Conservation (phyloP, 2,888 invertebrate genomes). For the Dryococelus australis region DNA sequence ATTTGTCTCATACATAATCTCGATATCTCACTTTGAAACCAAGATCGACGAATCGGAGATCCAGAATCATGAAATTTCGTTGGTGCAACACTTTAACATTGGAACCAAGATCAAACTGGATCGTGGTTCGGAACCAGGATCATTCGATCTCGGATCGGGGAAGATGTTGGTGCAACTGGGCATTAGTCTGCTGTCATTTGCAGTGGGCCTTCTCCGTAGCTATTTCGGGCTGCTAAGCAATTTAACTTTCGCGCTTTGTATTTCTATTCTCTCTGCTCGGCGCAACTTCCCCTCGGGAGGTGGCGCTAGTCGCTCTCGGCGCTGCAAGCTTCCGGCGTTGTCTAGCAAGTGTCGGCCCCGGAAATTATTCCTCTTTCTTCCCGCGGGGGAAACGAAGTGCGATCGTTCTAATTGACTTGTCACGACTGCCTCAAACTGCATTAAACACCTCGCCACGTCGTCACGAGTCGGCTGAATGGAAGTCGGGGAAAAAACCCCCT, state of each 20-base stretch:
- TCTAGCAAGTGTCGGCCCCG: not conserved
- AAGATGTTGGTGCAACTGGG: too few species aligned
- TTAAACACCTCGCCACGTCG: not conserved
- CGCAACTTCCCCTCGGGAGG: too few species aligned
- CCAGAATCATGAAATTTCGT: too few species aligned
- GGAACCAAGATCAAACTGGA: too few species aligned
- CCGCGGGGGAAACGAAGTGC: not conserved
- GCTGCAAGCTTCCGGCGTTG: not conserved
- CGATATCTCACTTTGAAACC: too few species aligned
- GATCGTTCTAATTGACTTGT: not conserved
- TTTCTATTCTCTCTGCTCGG: not conserved
- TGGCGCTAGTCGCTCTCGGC: too few species aligned
- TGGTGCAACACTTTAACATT: too few species aligned
- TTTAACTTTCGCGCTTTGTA: constrained; percentile 7
- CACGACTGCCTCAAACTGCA: not conserved
- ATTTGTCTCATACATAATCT: too few species aligned
- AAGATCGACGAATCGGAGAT: too few species aligned
- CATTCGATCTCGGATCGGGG: too few species aligned
- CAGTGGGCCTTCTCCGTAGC: not conserved
- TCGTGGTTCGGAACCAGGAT: too few species aligned
- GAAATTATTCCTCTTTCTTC: constrained; percentile 16
- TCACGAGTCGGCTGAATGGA: not conserved
- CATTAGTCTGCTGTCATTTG: not conserved
- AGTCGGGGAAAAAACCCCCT: not conserved
- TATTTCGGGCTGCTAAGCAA: not conserved